Percentiles rank a stretch among this genome's conserved stretches.
These are phyloP conservation scores for Patella pellucida DNA, from an alignment of 2,888 invertebrate genomes.

Conservation along the genomic window DNA sequence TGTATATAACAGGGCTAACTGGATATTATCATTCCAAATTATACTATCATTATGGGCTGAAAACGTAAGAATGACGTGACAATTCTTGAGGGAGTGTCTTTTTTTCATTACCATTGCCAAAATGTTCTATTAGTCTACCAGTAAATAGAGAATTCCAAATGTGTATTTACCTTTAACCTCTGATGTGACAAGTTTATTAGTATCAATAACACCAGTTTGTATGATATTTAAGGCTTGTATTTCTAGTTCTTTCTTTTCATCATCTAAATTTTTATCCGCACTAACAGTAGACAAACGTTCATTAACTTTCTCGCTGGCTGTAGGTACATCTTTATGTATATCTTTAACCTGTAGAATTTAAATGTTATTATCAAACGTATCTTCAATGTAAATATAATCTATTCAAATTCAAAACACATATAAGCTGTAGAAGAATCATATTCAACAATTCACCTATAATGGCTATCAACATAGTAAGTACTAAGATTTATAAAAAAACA, in stretches of 20 bases:
- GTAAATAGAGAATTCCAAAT: neutral
- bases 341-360: conserved; percentile 42
- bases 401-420: too few relatives aligned
- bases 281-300: conserved; percentile 38
- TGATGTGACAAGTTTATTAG: neutral
- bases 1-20: too few relatives aligned
- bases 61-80: too few relatives aligned
- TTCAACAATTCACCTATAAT: too few relatives aligned
- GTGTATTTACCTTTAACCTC: neutral
- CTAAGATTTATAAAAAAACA: too few relatives aligned
- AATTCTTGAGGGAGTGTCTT: too few relatives aligned
- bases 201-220: conserved; percentile 42
- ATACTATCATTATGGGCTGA: too few relatives aligned
- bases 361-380: neutral
- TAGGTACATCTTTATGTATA: conserved; percentile 48
- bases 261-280: conserved; percentile 37
- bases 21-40: too few relatives aligned
- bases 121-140: neutral
- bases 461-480: too few relatives aligned
- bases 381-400: neutral
- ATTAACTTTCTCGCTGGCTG: conserved; percentile 48
- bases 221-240: conserved; percentile 49
- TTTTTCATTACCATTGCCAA: neutral
- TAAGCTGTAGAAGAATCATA: too few relatives aligned
- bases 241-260: conserved; percentile 45